Evolutionary conservation across 2,797 vertebrate genomes (phyloP), one percentile per base, ranked within the genome.

Genomic region (Leptatherina wallacei): DNA sequence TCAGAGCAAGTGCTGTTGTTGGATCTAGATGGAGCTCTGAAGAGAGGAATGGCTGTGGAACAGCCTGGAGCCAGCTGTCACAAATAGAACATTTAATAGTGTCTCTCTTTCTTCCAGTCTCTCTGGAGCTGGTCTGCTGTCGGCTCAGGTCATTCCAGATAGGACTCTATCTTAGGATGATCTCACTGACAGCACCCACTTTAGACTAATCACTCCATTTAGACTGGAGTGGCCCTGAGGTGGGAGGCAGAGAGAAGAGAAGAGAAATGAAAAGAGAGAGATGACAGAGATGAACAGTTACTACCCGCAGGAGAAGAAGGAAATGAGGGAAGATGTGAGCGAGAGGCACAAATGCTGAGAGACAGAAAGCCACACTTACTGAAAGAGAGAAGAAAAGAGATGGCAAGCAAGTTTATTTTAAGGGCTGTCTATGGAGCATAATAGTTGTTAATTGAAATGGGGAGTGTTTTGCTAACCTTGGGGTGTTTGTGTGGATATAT

Each of bases 181-280:
- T 93, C 92, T 92, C 88, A 84, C 81, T 93, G 92, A 92, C 92
- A 93, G 91, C 89, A 89, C 91, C 91, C 91, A 93, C 91, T 92
- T 93, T 93, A 93, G 90, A 90, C 91, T 93, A 92, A 92, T 93
- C 91, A 92, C 90, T 92, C 89, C 90, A 90, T 93, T 92, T 93
- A 93, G 87, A 91, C 89, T 91, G 91, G 90, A 93, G 90, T 91
- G 91, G 90, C 89, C 92, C 91, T 85, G 87, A 86, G 90, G 91
- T 87, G 86, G 85, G 89, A 86, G 85, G 76, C 75, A 69, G 66
- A 62, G 65, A 75, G 36, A 73, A 61, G 61, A 71, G 77, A 73
- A 75, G 65, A 80, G 80, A 75, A 77, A 72, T 66, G 81, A 78
- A 61, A 83, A 75, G 78, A 61, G 77, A 84, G 84, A 88, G 83